phyloP scores from a whole-genome alignment of 2,888 invertebrate species.

The Tupiocoris notatus region DNA sequence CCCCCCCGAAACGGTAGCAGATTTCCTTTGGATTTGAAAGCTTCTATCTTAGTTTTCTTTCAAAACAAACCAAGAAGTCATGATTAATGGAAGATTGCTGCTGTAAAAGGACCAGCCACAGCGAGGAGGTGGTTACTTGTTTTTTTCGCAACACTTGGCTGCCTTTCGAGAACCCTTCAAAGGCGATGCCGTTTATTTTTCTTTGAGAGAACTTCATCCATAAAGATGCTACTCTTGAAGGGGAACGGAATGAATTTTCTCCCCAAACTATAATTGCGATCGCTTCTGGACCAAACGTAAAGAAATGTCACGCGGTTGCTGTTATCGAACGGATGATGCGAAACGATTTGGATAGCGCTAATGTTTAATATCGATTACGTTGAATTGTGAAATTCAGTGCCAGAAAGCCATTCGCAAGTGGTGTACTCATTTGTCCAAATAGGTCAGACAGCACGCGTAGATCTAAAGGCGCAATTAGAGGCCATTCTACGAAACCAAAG shows the following conservation, averaged over 20 bases:
- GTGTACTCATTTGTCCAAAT: no score
- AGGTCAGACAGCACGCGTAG: no score
- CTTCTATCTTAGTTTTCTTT: not conserved
- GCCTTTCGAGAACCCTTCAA: not conserved
- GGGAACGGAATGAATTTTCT: not conserved
- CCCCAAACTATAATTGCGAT: not conserved
- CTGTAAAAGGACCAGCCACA: not conserved
- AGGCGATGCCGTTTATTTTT: not conserved
- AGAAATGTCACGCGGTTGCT: no score
- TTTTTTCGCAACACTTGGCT: not conserved
- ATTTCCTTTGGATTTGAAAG: not conserved
- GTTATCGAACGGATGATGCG: no score
- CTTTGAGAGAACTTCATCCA: not conserved
- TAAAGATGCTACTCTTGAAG: not conserved
- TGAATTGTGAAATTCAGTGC: no score
- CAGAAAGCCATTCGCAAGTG: no score
- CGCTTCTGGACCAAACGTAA: not conserved
- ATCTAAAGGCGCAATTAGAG: no score
- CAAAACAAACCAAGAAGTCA: not conserved
- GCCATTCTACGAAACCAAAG: no score
- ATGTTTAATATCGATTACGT: no score
- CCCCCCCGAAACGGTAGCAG: not conserved
- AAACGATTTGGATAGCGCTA: no score
- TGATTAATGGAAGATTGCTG: not conserved
- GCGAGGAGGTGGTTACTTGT: not conserved